phyloP scores from a whole-genome alignment of 1,140 invertebrate genomes.

The Halesus radiatus region DNA sequence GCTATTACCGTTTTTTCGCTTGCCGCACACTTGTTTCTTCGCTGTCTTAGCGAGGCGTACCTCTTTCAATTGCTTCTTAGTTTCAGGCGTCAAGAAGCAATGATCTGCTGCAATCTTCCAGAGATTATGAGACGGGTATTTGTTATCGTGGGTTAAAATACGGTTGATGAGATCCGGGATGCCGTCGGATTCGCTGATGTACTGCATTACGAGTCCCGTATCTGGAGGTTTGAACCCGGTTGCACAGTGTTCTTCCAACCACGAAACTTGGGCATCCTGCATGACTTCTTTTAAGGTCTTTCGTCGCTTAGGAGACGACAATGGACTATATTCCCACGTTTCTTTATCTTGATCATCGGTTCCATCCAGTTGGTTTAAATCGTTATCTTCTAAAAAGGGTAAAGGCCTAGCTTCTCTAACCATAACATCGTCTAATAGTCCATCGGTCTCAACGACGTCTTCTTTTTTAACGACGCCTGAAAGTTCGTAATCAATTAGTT shows the following conservation, averaged over 20 bases:
- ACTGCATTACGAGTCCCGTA: constrained; percentile 2
- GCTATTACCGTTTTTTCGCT: constrained; percentile 21
- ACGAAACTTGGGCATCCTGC: not conserved
- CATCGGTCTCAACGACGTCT: not conserved
- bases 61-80: constrained; percentile 32
- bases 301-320: constrained; percentile 24
- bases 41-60: constrained; percentile 2
- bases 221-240: not conserved
- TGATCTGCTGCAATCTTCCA: not conserved
- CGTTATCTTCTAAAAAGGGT: constrained; percentile 19
- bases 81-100: constrained; percentile 31
- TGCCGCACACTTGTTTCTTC: constrained; percentile 22
- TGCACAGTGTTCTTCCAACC: not conserved
- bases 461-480: not conserved
- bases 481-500: constrained; percentile 17
- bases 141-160: constrained; percentile 2
- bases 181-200: constrained; percentile 18
- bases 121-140: constrained; percentile 4
- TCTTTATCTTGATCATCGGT: constrained; percentile 8
- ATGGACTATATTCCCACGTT: constrained; percentile 7
- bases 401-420: constrained; percentile 14
- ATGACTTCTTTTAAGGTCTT: constrained; percentile 8
- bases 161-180: constrained; percentile 17
- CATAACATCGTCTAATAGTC: constrained; percentile 6
- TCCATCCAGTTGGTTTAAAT: constrained; percentile 21